Evolutionary conservation across 1,140 invertebrate genomes (phyloP).

Genomic region (Drosophila parvula): DNA sequence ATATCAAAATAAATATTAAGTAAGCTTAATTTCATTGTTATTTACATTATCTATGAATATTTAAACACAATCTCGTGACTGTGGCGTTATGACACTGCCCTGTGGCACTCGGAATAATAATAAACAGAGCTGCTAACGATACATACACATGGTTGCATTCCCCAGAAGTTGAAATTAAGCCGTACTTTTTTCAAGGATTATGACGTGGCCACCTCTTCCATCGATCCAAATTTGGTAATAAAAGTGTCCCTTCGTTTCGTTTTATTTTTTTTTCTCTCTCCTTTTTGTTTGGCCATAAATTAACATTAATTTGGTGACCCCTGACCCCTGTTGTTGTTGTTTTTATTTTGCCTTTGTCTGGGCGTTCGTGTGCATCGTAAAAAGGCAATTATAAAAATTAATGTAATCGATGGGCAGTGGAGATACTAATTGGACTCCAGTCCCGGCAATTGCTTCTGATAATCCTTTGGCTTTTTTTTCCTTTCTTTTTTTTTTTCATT

Average conservation of each 20-base stretch:
- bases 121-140: too few relatives aligned
- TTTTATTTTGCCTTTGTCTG: not conserved
- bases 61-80: not conserved
- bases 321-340: not conserved
- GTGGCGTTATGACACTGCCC: not conserved
- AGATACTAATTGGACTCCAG: slow-evolving; percentile 35
- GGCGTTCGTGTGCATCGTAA: slow-evolving; percentile 30
- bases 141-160: too few relatives aligned
- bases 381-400: slow-evolving; percentile 52
- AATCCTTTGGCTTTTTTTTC: slow-evolving; percentile 4
- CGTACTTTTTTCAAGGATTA: not conserved
- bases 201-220: slow-evolving; percentile 12
- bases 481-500: not conserved
- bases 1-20: too few relatives aligned
- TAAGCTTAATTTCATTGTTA: too few relatives aligned
- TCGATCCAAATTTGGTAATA: slow-evolving; percentile 60
- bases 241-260: slow-evolving; percentile 8
- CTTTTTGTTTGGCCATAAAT: slow-evolving; percentile 30
- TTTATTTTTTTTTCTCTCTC: too few relatives aligned
- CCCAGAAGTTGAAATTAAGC: not conserved
- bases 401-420: slow-evolving; percentile 40
- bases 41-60: too few relatives aligned
- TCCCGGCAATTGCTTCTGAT: slow-evolving; percentile 16
- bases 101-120: not conserved
- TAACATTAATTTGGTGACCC: slow-evolving; percentile 42